Evolutionary conservation across 2,797 vertebrate species (phyloP).

Genomic region (Molossus molossus): DNA sequence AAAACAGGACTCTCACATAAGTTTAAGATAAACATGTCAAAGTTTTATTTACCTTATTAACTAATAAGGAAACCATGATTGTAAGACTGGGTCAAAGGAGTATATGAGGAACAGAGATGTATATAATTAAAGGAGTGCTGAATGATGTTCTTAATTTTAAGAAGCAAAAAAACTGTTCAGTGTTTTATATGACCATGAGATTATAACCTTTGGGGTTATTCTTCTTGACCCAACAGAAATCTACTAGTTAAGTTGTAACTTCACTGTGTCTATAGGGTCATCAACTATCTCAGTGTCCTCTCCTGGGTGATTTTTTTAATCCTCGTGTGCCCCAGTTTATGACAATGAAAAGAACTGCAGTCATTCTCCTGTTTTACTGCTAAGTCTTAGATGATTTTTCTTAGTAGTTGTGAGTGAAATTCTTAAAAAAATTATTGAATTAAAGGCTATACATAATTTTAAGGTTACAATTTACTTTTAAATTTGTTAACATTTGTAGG

Average conservation of each 20-base stretch:
- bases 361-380: not conserved
- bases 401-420: not conserved
- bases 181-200: not conserved
- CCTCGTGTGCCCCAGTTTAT: not conserved
- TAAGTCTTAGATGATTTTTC: not conserved
- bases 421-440: not conserved
- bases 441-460: conserved; percentile 25
- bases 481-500: not conserved
- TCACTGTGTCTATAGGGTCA: not conserved
- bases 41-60: not conserved
- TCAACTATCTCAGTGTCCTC: not conserved
- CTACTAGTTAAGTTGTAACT: not conserved
- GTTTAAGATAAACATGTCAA: not conserved
- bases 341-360: not conserved
- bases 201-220: not conserved
- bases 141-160: conserved; percentile 25
- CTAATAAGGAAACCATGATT: not conserved
- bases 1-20: not conserved
- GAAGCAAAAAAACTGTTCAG: conserved; percentile 38
- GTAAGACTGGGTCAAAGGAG: not conserved
- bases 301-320: not conserved
- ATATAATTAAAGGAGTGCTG: conserved; percentile 9
- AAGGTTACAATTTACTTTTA: conserved; percentile 5
- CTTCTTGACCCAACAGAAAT: not conserved
- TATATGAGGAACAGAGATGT: not conserved